Evolutionary conservation across 2,797 vertebrate species (phyloP), one percentile per base, ranked within the genome.

Genomic region (Acipenser ruthenus): DNA sequence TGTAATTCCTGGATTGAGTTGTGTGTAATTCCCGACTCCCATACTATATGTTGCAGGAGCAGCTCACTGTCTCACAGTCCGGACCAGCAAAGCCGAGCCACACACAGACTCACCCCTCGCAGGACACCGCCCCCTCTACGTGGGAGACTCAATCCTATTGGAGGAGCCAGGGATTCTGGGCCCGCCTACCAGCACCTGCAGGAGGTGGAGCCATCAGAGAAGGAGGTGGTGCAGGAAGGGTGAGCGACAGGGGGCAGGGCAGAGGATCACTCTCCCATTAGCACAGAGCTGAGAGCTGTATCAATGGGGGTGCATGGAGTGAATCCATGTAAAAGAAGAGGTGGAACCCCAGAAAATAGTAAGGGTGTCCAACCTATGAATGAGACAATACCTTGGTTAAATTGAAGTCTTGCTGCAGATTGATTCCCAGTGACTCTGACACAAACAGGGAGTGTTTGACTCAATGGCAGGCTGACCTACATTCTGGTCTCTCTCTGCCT

Each of bases 161-260:
- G 87, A 0, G 83, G 84, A 67, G 77, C 79, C 61, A 78, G 79
- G 73, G 80, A 72, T 67, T 69, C 72, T 1, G 75, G 84, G 23
- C 84, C 76, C 8, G 74, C 81, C 74, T 92, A 92, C 80, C 87
- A 82, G 72, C 88, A 89, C 78, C 72, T 92, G 67, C 84, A 83
- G 70, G 89, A 91, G 73, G 83, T 86, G 13, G 83, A 87, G 65
- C 71, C 79, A 9, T 68, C 79, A 49, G 85, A 89, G 15, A 59
- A 78, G 65, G 85, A 87, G 15, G 59, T 70, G 13, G 82, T 87
- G 69, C 75, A 82, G 52, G 83, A 68, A 75, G 82, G 87, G 90
- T 90, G 73, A 83, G 74, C 10, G 15, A 55, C 65, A 48, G 47
- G 65, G 49, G 61, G 18, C 15, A 13, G 50, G 15, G 23, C 23